Evolutionary conservation across 2,113 vertebrate species (phyloP), one percentile per base, ranked within the genome.

Genomic region (Vireo altiloquus): DNA sequence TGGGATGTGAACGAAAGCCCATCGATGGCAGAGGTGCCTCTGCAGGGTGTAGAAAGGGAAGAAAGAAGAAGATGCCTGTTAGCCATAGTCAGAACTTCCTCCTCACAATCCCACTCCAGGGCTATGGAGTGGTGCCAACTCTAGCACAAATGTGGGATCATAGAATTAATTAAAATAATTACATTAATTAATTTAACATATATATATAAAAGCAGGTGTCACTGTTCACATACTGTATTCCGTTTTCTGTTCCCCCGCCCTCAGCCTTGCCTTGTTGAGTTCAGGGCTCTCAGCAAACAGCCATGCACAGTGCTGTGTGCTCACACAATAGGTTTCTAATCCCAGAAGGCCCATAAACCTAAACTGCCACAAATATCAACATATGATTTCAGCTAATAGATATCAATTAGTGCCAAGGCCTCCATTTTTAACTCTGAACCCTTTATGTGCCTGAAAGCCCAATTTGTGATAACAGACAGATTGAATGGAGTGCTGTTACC

Each of bases 341-440:
- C 63, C 65, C 79, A 81, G 42, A 3, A 52, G 72, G 81, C 68
- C 54, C 25, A 82, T 83, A 76, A 78, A 2, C 16, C 81, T 70
- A 70, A n/a, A n/a, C 30, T 80, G 46, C 15, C 25, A 21, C 30
- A 70, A 78, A 25, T 54, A 87, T 33, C 44, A 91, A 57, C 46
- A 35, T 30, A 64, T 22, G 21, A 87, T 56, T 95, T 87, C 81
- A 85, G 25, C 31, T 85, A 85, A 84, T 52, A 76, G 49, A 27
- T 68, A 78, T n/a, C 75, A 87, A 15, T n/a, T 63, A 92, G 53
- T 68, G 39, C 15, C 1, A 1, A 79, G 35, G 42, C 20, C 54
- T 69, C 40, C 3, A 3, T 61, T 91, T 85, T 76, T 82, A 72
- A 50, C 10, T 27, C n/a, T 47, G 46, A 85, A 82, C 39, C 25